A percentile compares a stretch with the other conserved stretches of the same genome.
phyloP scores from a whole-genome alignment of 92 coral and sea anemone genomes.

The Desmophyllum pertusum region DNA sequence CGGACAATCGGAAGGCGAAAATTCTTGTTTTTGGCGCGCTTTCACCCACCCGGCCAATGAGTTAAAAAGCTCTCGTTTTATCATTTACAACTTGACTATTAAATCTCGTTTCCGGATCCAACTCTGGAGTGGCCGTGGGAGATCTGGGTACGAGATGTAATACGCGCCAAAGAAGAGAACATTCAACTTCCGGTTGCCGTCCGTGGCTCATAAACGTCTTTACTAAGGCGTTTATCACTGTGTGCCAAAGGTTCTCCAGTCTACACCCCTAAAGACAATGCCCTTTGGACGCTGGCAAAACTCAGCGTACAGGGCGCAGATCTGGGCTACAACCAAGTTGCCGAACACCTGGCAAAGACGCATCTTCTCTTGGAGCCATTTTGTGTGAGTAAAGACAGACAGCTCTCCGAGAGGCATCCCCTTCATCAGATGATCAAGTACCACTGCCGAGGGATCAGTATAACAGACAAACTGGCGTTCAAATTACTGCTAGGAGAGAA shows the following conservation, averaged over 20 bases:
- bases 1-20: too few relatives aligned
- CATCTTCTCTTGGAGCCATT: constrained; percentile 67
- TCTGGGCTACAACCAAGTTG: constrained; percentile 45
- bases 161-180: too few relatives aligned
- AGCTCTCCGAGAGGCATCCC: constrained; percentile 60
- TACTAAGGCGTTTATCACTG: too few relatives aligned
- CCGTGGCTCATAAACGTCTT: too few relatives aligned
- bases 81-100: too few relatives aligned
- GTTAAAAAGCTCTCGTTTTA: too few relatives aligned
- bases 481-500: neutral
- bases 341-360: constrained; percentile 66
- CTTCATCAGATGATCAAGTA: constrained; percentile 60
- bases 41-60: too few relatives aligned
- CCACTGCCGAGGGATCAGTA: constrained; percentile 64
- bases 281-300: constrained; percentile 69
- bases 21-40: too few relatives aligned
- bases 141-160: too few relatives aligned
- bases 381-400: constrained; percentile 67
- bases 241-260: constrained; percentile 55
- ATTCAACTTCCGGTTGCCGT: too few relatives aligned
- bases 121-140: too few relatives aligned
- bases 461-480: constrained; percentile 55
- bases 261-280: constrained; percentile 47
- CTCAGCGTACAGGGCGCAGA: constrained; percentile 61
- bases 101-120: too few relatives aligned